These are phyloP conservation scores for Sminthurinus signatus DNA, from an alignment of 1,140 invertebrate genomes.

Conservation along the genomic window DNA sequence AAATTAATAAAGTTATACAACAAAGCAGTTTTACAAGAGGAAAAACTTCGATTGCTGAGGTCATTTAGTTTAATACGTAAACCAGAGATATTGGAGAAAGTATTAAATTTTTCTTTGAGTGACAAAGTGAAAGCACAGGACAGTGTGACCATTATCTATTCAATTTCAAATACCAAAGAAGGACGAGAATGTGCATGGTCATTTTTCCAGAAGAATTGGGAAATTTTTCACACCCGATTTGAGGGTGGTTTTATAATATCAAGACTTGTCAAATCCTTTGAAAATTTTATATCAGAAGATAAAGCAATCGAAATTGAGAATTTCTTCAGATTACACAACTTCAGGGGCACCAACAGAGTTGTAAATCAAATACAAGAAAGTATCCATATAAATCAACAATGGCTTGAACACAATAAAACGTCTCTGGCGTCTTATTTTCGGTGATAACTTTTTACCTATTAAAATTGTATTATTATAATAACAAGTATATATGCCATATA, in stretches of 20 bases:
- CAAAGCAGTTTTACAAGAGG: conserved; percentile 79
- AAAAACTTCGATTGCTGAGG: conserved; percentile 79
- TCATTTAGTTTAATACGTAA: conserved; percentile 70
- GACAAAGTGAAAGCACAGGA: conserved; percentile 55
- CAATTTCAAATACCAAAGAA: neutral
- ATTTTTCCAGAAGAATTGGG: conserved; percentile 1
- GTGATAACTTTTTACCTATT: too few relatives aligned
- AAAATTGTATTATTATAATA: too few relatives aligned
- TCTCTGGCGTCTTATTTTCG: conserved; percentile 11
- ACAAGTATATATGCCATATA: too few relatives aligned
- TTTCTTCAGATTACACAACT: neutral
- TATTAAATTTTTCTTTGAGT: conserved; percentile 56
- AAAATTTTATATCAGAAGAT: neutral
- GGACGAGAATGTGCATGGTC: neutral
- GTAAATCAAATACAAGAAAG: neutral
- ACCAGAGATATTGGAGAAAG: conserved; percentile 60
- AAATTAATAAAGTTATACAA: conserved; percentile 59
- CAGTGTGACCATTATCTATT: neutral
- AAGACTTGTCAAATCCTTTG: neutral
- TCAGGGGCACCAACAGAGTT: neutral
- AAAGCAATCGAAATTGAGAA: conserved; percentile 4
- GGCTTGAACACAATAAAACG: neutral
- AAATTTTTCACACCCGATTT: neutral
- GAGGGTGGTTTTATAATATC: conserved; percentile 3
- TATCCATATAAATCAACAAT: neutral